phyloP scores from a whole-genome alignment of 1,140 invertebrate species.

The Drosophila athabasca region DNA sequence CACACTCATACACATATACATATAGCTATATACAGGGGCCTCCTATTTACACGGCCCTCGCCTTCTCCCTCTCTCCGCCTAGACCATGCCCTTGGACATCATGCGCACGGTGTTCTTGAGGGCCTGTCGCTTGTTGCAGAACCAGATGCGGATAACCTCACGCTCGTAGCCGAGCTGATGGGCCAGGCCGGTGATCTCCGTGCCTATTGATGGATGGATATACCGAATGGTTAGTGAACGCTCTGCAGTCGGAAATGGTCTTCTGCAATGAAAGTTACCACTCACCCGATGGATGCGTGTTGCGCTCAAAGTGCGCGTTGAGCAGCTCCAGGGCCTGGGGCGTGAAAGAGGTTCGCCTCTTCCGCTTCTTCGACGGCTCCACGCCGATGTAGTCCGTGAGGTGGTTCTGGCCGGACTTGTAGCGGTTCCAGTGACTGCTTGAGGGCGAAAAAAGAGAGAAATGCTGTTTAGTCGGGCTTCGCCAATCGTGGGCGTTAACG shows the following conservation, averaged over 20 bases:
- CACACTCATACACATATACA: slow-evolving; percentile 23
- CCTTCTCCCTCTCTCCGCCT: slow-evolving; percentile 29
- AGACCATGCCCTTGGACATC: slow-evolving; percentile 92
- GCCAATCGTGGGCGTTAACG: slow-evolving; percentile 18
- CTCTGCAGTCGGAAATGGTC: slow-evolving; percentile 1
- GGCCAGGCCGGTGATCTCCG: slow-evolving; percentile 97
- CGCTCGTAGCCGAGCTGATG: slow-evolving; percentile 97
- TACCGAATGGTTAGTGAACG: slow-evolving; percentile 4
- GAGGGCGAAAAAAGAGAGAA: slow-evolving; percentile 5
- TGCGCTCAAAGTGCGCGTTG: slow-evolving; percentile 97
- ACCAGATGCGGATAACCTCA: slow-evolving; percentile 99
- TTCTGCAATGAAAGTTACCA: slow-evolving; percentile 72
- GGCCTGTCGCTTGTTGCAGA: slow-evolving; percentile 99
- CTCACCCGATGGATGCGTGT: slow-evolving; percentile 98
- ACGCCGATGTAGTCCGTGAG: slow-evolving; percentile 97
- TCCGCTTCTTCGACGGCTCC: slow-evolving; percentile 98
- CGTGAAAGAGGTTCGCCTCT: slow-evolving; percentile 97
- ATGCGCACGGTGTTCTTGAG: slow-evolving; percentile 97
- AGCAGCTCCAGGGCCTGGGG: slow-evolving; percentile 97
- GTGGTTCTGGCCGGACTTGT: slow-evolving; percentile 95
- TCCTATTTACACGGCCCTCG: slow-evolving; percentile 22
- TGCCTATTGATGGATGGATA: slow-evolving; percentile 87
- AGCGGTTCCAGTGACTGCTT: slow-evolving; percentile 87
- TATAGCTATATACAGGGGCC: slow-evolving; percentile 53
- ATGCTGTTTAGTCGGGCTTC: slow-evolving; percentile 36